Evolutionary conservation across 1,140 invertebrate genomes (phyloP), one percentile per base, ranked within the genome.

Genomic region (Lasioglossum baleicum): DNA sequence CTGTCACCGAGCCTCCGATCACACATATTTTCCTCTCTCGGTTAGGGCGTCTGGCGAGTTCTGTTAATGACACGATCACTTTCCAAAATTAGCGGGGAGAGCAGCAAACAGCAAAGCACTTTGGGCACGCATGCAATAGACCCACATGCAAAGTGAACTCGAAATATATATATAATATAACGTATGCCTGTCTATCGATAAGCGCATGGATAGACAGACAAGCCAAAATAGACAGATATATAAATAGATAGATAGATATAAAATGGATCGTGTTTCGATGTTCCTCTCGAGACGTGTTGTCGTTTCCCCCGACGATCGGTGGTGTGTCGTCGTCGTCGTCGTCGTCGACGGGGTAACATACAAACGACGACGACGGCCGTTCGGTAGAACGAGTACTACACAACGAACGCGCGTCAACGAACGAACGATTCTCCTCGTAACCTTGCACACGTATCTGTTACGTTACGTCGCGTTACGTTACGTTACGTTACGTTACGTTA

Each of bases 41-140:
- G 56, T 31, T 22, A 66, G 75, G 68, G 44, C 60, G 60, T 15
- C 51, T 35, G 51, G 64, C 82, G 83, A 84, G 26, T 63, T 56
- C 67, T 79, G 76, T 79, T 79, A 79, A 79, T 79, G 70, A 79
- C 61, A 79, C 76, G 76, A 79, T 84, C 84, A 72, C 75, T 78
- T 79, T 69, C 73, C 68, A 75, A 76, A 67, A 82, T 86, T 83
- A 86, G 88, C 88, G 88, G 75, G 83, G 87, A 90, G 87, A 91
- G 90, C 88, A 92, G 90, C 90, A 88, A 87, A 92, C 88, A 92
- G 91, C 91, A 89, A 92, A 93, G 90, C 92, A 89, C 83, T 90
- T 53, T 92, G 90, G 90, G 76, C 76, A 89, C 87, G 88, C 92
- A 92, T 93, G 92, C 91, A 92, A 90, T 90, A 92, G 90, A 90